Evolutionary conservation across 2,797 vertebrate species (phyloP).

Genomic region (Percopsis omiscomaycus): DNA sequence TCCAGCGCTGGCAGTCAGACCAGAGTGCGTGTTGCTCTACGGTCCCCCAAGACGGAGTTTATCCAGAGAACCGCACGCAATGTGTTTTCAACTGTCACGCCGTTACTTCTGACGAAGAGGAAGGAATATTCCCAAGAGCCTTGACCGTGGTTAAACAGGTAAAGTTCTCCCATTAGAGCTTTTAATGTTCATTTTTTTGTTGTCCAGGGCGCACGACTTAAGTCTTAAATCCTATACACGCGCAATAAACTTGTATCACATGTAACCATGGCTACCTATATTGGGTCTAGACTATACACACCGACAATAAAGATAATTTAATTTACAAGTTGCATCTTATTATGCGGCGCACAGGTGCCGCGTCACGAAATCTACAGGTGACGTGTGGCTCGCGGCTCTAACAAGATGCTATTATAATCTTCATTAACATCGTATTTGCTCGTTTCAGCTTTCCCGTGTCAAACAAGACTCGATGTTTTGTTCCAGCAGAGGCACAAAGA

Average conservation of each 20-base stretch:
- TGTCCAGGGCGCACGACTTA: background rate
- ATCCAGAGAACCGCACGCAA: conserved; percentile 45
- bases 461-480: conserved; percentile 32
- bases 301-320: background rate
- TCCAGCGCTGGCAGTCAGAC: conserved; percentile 64
- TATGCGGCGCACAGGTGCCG: conserved; percentile 4
- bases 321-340: conserved; percentile 15
- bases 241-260: too few species aligned
- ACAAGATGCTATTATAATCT: too few species aligned
- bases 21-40: conserved; percentile 59
- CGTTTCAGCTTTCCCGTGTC: conserved; percentile 62
- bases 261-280: too few species aligned
- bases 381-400: too few species aligned
- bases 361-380: too few species aligned
- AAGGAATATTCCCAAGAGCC: conserved; percentile 7
- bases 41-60: conserved; percentile 60
- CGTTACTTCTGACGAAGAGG: background rate
- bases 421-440: conserved; percentile 27
- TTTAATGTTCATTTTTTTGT: background rate
- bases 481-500: background rate
- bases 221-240: too few species aligned
- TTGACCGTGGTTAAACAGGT: conserved; percentile 27
- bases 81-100: too few species aligned
- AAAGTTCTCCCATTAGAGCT: background rate
- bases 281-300: too few species aligned